Conservation (phyloP, 2,113 vertebrate genomes). For the Macrotus californicus region DNA sequence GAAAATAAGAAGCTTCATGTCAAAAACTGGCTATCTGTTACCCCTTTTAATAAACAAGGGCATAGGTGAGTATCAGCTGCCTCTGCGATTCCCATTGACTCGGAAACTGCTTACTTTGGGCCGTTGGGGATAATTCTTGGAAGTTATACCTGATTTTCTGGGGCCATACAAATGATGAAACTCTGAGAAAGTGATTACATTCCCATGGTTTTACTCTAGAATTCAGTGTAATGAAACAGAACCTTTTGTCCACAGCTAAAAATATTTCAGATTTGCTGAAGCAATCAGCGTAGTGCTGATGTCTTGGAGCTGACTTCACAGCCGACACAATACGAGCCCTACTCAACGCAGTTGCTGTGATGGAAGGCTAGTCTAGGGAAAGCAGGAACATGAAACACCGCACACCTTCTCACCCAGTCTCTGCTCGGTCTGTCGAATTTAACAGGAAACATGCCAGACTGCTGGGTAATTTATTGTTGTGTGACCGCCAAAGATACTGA, state of each 20-base stretch:
- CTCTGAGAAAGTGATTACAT: slow-evolving; percentile 32
- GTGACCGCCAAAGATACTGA: slow-evolving; percentile 53
- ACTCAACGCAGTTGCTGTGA: background rate
- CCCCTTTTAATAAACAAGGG: slow-evolving; percentile 71
- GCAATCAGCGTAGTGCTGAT: slow-evolving; percentile 12
- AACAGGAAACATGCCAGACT: slow-evolving; percentile 43
- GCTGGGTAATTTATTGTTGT: slow-evolving; percentile 62
- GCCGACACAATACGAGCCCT: slow-evolving; percentile 28
- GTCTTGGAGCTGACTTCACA: slow-evolving; percentile 68
- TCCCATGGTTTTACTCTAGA: background rate
- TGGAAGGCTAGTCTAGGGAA: slow-evolving; percentile 50
- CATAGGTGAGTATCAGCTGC: slow-evolving; percentile 60
- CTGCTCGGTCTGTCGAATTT: slow-evolving; percentile 27
- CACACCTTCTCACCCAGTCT: background rate
- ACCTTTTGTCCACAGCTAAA: slow-evolving; percentile 63
- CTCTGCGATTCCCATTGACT: slow-evolving; percentile 49
- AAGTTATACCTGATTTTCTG: slow-evolving; percentile 56
- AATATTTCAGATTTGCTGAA: slow-evolving; percentile 56
- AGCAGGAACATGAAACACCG: background rate
- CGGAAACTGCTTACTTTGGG: slow-evolving; percentile 61
- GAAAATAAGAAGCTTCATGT: slow-evolving; percentile 59
- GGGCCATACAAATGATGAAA: slow-evolving; percentile 49
- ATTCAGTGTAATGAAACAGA: slow-evolving; percentile 50
- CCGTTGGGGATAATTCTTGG: slow-evolving; percentile 55
- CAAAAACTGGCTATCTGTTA: slow-evolving; percentile 57